Percentiles rank a stretch among this genome's conserved stretches.
Conservation (phyloP, 2,113 vertebrate species). For the Bufo bufo region DNA sequence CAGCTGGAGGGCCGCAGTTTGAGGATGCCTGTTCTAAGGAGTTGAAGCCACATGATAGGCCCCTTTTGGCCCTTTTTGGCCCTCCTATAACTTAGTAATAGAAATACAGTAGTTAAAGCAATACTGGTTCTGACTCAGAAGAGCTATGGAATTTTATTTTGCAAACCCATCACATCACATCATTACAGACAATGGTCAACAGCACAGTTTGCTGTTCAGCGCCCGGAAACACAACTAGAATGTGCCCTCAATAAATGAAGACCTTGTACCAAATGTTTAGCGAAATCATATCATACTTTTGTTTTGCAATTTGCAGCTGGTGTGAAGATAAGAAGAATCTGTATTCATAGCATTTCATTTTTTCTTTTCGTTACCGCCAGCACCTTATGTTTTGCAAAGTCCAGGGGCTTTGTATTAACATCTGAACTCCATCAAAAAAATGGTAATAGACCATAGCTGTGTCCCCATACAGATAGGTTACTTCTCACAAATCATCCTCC, state of each 20-base stretch:
- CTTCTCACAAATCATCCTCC: constrained; percentile 48
- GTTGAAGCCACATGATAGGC: neutral
- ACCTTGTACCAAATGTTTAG: constrained; percentile 54
- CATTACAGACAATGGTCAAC: constrained; percentile 44
- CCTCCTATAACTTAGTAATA: neutral
- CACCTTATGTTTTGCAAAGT: constrained; percentile 55
- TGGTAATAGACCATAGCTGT: constrained; percentile 47
- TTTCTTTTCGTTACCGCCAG: constrained; percentile 2
- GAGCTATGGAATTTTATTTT: constrained; percentile 31
- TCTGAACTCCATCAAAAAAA: constrained; percentile 58
- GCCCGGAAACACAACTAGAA: constrained; percentile 41
- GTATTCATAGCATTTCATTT: constrained; percentile 52
- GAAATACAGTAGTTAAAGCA: constrained; percentile 22
- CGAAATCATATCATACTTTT: constrained; percentile 53
- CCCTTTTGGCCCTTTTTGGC: too few relatives aligned
- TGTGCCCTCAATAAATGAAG: constrained; percentile 55
- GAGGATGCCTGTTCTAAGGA: too few relatives aligned
- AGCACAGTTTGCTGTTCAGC: constrained; percentile 7
- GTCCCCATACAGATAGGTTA: constrained; percentile 30
- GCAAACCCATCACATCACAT: constrained; percentile 17
- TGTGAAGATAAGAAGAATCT: constrained; percentile 45
- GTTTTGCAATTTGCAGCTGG: constrained; percentile 48
- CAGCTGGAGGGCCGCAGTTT: too few relatives aligned
- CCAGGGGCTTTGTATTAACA: constrained; percentile 56
- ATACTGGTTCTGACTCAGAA: neutral